phyloP scores from a whole-genome alignment of 2,797 vertebrate genomes.

The Sternotherus odoratus region DNA sequence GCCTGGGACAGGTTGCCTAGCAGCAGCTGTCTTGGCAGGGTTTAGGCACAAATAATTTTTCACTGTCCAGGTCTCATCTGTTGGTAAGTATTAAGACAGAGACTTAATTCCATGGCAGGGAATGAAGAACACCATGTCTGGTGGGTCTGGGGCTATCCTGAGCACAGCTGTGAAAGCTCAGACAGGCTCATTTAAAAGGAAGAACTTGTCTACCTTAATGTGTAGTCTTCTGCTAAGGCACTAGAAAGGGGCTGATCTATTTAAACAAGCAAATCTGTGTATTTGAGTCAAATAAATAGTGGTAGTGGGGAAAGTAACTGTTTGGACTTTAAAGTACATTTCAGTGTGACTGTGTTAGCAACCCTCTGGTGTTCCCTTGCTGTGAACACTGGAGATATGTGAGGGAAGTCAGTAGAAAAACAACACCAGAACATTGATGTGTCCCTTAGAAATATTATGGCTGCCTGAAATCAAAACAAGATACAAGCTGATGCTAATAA shows the following conservation, averaged over 20 bases:
- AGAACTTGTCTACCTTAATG: background rate
- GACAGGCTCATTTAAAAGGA: background rate
- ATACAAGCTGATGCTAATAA: background rate
- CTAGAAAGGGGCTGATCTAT: background rate
- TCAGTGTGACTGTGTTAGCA: background rate
- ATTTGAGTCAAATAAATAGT: slow-evolving; percentile 16
- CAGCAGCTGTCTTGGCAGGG: slow-evolving; percentile 43
- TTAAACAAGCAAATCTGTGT: background rate
- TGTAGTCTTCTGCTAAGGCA: background rate
- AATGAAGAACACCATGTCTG: background rate
- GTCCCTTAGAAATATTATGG: background rate
- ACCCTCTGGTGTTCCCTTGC: background rate
- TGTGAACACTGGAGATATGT: background rate
- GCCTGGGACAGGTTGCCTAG: slow-evolving; percentile 49
- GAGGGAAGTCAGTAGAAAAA: background rate
- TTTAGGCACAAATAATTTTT: slow-evolving; percentile 30
- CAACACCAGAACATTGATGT: background rate
- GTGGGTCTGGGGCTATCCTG: background rate
- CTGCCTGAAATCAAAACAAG: background rate
- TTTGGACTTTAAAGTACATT: slow-evolving; percentile 22
- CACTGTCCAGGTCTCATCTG: slow-evolving; percentile 3
- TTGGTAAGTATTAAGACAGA: slow-evolving; percentile 23
- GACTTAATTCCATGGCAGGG: background rate
- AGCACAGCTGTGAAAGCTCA: background rate
- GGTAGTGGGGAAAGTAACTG: background rate